Base-by-base conservation (phyloP, 35 echinoderm and acorn worm genomes). In the Stichopus chloronotus region DNA sequence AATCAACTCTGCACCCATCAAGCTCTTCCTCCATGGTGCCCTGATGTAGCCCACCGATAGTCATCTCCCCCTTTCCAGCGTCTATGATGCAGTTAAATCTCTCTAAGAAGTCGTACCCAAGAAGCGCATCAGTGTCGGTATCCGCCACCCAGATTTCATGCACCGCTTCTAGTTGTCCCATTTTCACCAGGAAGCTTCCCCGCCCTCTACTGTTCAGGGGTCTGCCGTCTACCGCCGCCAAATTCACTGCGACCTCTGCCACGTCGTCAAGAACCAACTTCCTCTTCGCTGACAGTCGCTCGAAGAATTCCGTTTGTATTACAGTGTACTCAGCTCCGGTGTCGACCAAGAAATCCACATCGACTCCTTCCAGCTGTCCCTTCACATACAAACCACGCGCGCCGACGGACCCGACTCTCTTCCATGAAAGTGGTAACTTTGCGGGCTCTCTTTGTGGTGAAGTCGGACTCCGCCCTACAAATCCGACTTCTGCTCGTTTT, bases 381-480 rank as follows among this genome's bases (percentile, higher is more conserved):
- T 21, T 55, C 23, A 88, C 86, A 68, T 88, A 88, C 58, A 63
- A 71, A 56, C 86, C 86, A 7, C 20, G 61, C 4, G 86, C 63
- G 30, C 58, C 86, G 9, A 88, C 20, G 16, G 86, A 71, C 58
- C 58, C 2, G 11, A 88, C 10, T 24, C n/a, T 30, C 55, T 60
- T 65, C 86, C 59, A 68, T 16, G 59, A 71, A 25, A 84, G 81
- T 57, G 78, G 19, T 23, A 53, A 52, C 55, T 84, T 84, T 9
- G 19, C 19, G 81, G 81, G 81, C 81, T 87, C 21, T 6, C 56
- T 55, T 87, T 81, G 78, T 53, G 78, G 78, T 13, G 13, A 58
- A 87, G 84, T 87, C 84, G 84, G 84, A 22, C n/a, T 87, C 58
- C 58, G 83, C 83, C 81, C 81, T 84, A 84, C 81, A 53, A 84